Evolutionary conservation across 2,888 invertebrate genomes (phyloP).

Genomic region (Quadroppia sp.): DNA sequence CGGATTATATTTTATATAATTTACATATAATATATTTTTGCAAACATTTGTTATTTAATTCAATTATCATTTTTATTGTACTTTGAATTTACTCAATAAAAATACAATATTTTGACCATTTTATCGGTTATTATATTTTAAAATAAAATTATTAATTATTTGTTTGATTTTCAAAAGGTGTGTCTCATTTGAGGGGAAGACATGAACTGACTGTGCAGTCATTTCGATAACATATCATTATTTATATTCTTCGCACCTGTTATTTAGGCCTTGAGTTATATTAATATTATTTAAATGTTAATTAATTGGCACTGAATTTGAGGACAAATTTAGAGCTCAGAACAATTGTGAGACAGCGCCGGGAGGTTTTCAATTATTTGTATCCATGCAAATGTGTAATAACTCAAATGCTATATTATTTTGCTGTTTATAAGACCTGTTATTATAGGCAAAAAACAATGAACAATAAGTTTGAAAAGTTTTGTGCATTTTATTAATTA

Average conservation of each 20-base stretch:
- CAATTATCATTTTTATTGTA: too few relatives aligned
- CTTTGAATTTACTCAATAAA: too few relatives aligned
- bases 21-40: too few relatives aligned
- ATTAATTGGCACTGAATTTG: constrained; percentile 12
- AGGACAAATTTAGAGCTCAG: not conserved
- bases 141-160: too few relatives aligned
- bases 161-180: too few relatives aligned
- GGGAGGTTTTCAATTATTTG: not conserved
- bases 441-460: constrained; percentile 12
- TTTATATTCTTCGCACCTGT: not conserved
- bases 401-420: not conserved
- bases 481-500: constrained; percentile 18
- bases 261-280: constrained; percentile 3
- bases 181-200: too few relatives aligned
- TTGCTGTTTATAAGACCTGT: too few relatives aligned
- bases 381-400: not conserved
- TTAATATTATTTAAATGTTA: not conserved
- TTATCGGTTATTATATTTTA: too few relatives aligned
- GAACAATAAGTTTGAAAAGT: constrained; percentile 1
- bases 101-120: too few relatives aligned
- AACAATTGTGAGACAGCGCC: not conserved
- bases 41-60: too few relatives aligned
- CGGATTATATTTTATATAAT: too few relatives aligned
- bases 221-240: not conserved
- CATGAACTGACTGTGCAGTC: not conserved